Evolutionary conservation across 1,140 invertebrate genomes (phyloP).

Genomic region (Papilio xuthus): DNA sequence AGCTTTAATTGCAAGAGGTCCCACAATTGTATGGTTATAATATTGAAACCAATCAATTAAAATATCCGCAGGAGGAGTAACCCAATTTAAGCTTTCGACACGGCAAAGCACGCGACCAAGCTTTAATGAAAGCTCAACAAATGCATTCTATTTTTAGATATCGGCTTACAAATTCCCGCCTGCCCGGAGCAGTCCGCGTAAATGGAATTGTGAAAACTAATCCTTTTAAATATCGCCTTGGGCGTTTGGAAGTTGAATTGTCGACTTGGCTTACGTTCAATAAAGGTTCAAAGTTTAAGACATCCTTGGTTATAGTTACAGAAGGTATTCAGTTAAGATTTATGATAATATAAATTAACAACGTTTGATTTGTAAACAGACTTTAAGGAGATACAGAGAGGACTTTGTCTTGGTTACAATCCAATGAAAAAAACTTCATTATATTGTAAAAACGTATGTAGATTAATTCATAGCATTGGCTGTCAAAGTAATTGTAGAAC

Average conservation of each 20-base stretch:
- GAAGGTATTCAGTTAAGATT: not conserved
- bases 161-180: conserved; percentile 7
- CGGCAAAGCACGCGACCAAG: not conserved
- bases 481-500: not conserved
- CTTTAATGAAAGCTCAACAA: conserved; percentile 15
- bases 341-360: not conserved
- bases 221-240: conserved; percentile 18
- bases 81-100: not conserved
- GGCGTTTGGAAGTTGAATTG: not conserved
- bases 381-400: not conserved
- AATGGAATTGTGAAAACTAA: conserved; percentile 16
- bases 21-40: too few relatives aligned
- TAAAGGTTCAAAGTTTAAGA: not conserved
- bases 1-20: too few relatives aligned
- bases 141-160: conserved; percentile 13
- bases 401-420: not conserved
- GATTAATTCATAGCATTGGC: not conserved
- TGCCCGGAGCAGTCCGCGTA: not conserved
- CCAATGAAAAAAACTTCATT: not conserved
- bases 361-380: too few relatives aligned
- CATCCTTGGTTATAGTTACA: not conserved
- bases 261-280: not conserved
- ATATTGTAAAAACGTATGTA: not conserved
- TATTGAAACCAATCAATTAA: not conserved
- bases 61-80: not conserved